Percentiles rank a stretch among this genome's conserved stretches.
Evolutionary conservation across 2,888 invertebrate genomes (phyloP).

Genomic region (Eulithis testata): DNA sequence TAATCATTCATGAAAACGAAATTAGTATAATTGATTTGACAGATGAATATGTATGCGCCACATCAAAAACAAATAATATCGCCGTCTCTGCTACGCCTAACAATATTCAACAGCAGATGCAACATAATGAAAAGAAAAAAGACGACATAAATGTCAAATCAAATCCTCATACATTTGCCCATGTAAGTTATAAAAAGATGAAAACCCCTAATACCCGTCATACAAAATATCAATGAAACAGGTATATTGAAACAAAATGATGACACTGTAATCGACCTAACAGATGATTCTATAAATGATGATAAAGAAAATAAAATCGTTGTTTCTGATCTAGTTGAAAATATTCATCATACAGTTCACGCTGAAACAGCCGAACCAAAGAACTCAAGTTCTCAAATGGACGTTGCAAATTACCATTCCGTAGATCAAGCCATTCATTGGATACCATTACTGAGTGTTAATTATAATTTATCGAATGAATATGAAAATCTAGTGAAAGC

Average conservation of each 20-base stretch:
- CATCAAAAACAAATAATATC: background rate
- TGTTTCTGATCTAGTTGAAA: background rate
- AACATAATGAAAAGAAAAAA: background rate
- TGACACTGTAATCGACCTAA: constrained; percentile 11
- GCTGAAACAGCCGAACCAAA: background rate
- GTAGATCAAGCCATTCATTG: constrained; percentile 5
- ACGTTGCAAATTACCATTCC: background rate
- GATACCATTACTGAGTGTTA: constrained; percentile 8
- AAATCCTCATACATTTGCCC: background rate
- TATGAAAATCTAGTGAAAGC: background rate
- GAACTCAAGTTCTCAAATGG: constrained; percentile 2
- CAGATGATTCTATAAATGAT: constrained; percentile 10
- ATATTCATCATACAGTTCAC: background rate
- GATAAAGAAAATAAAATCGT: background rate
- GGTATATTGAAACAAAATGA: background rate
- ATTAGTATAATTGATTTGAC: constrained; percentile 22
- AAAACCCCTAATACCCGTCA: background rate
- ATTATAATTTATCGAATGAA: background rate
- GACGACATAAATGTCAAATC: background rate
- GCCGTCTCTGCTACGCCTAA: background rate
- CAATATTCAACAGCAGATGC: background rate
- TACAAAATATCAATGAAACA: background rate
- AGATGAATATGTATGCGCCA: constrained; percentile 3
- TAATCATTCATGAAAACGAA: constrained; percentile 16
- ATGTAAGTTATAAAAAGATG: background rate